A percentile compares a stretch with the other conserved stretches of the same genome.
phyloP scores from a whole-genome alignment of 2,888 invertebrate genomes.

The Tenthredo scrophulariae region DNA sequence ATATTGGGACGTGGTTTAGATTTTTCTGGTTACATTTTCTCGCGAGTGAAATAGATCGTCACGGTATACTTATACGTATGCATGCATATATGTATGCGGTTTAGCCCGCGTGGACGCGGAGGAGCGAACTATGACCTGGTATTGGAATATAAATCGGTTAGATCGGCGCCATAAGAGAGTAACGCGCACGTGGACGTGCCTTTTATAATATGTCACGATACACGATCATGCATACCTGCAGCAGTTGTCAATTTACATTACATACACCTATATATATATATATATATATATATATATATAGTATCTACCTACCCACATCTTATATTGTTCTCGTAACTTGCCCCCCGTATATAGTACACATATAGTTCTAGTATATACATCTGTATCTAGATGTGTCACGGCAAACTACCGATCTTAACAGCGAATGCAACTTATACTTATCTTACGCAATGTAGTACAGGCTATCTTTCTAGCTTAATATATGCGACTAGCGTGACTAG shows the following conservation, averaged over 20 bases:
- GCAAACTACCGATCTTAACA: slow-evolving; percentile 10
- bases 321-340: slow-evolving; percentile 1
- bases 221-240: slow-evolving; percentile 2
- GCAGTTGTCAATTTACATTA: background rate
- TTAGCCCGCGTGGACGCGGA: slow-evolving; percentile 11
- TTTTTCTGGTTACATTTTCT: background rate
- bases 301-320: background rate
- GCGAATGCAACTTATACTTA: background rate
- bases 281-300: background rate
- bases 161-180: slow-evolving; percentile 20
- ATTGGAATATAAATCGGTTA: slow-evolving; percentile 41
- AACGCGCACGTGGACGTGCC: slow-evolving; percentile 16
- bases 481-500: background rate
- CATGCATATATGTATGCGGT: slow-evolving; percentile 3
- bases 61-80: slow-evolving; percentile 15
- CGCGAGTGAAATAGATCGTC: background rate
- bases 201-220: slow-evolving; percentile 20
- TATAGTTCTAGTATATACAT: background rate
- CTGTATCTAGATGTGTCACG: slow-evolving; percentile 15
- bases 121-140: slow-evolving; percentile 46
- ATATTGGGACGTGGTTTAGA: slow-evolving; percentile 2
- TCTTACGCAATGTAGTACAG: slow-evolving; percentile 13
- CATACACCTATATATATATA: background rate
- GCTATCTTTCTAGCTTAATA: background rate
- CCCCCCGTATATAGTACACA: background rate